Conservation (phyloP, 2,797 vertebrate genomes). For the Numenius phaeopus region DNA sequence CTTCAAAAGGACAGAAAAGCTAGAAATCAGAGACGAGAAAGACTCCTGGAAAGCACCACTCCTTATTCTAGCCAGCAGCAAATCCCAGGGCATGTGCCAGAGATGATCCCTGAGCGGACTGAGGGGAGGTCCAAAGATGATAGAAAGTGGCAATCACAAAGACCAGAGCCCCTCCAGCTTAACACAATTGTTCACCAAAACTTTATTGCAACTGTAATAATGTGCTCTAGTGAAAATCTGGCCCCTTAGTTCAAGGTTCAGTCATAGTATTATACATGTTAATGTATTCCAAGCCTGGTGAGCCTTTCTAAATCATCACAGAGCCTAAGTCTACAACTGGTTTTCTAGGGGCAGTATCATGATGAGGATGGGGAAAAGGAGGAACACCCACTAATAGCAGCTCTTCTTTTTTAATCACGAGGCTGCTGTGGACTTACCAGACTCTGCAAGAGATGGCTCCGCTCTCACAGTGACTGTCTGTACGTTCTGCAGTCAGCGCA, state of each 20-base stretch:
- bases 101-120: background rate
- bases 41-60: background rate
- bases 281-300: background rate
- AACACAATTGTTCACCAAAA: background rate
- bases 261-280: background rate
- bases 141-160: background rate
- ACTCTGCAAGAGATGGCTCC: background rate
- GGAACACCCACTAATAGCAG: background rate
- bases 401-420: background rate
- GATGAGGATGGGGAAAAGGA: background rate
- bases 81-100: background rate
- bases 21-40: background rate
- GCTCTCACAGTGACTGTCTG: background rate
- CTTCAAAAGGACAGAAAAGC: background rate
- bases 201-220: background rate
- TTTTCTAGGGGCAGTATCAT: background rate
- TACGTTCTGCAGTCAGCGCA: background rate
- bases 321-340: background rate
- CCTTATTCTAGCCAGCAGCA: background rate
- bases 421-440: background rate
- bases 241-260: background rate
- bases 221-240: background rate
- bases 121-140: background rate
- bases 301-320: background rate
- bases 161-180: background rate